Evolutionary conservation across 1,140 invertebrate species (phyloP).

Genomic region (Cheumatopsyche charites): DNA sequence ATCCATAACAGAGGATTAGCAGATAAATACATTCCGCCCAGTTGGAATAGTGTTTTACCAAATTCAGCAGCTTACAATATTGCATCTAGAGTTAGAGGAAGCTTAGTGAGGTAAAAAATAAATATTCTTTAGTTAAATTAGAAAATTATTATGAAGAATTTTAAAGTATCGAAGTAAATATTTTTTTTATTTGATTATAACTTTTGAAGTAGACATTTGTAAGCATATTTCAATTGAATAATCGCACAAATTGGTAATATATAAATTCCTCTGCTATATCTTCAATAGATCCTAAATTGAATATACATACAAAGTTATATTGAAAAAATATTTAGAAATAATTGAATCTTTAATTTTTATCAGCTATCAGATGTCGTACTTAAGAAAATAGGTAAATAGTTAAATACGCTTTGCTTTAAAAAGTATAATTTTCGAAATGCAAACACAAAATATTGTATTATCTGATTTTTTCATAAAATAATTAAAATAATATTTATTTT

Average conservation of each 20-base stretch:
- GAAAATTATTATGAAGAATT: neutral
- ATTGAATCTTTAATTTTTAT: slow-evolving; percentile 37
- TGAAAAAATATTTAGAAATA: neutral
- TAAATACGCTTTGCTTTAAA: neutral
- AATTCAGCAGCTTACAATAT: slow-evolving; percentile 18
- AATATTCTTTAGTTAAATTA: neutral
- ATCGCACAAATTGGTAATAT: too few relatives aligned
- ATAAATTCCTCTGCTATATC: too few relatives aligned
- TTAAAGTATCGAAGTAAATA: too few relatives aligned
- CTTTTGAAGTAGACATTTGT: too few relatives aligned
- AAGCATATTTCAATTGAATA: too few relatives aligned
- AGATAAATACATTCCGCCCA: slow-evolving; percentile 38
- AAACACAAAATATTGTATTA: neutral
- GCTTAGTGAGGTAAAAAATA: slow-evolving; percentile 43
- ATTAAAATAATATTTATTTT: too few relatives aligned
- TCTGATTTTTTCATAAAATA: too few relatives aligned
- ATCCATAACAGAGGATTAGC: slow-evolving; percentile 9
- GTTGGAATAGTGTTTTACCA: slow-evolving; percentile 45
- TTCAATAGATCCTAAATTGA: too few relatives aligned
- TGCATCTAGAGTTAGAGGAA: slow-evolving; percentile 37
- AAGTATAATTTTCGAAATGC: neutral
- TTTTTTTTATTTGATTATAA: slow-evolving; percentile 12
- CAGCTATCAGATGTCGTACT: slow-evolving; percentile 40
- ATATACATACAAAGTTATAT: too few relatives aligned
- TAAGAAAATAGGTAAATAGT: slow-evolving; percentile 45